A percentile compares a stretch with the other conserved stretches of the same genome.
Evolutionary conservation across 2,888 invertebrate species (phyloP).

Genomic region (Drosophila mercatorum): DNA sequence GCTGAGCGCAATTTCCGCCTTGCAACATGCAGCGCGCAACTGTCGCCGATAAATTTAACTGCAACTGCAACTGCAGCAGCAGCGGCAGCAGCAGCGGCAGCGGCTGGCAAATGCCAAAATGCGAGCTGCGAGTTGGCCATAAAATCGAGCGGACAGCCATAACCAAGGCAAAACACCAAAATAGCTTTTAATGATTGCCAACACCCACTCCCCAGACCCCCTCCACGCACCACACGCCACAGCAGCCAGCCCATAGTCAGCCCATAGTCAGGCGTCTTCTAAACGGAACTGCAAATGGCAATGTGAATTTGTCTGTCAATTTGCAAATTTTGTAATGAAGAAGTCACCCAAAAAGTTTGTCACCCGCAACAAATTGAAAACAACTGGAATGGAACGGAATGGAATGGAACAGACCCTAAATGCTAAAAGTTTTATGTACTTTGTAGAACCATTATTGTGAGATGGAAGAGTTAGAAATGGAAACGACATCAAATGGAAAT

Average conservation of each 20-base stretch:
- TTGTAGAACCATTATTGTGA: neutral
- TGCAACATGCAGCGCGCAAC: conserved; percentile 56
- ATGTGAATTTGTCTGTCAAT: conserved; percentile 53
- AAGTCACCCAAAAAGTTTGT: conserved; percentile 39
- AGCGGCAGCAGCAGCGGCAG: conserved; percentile 31
- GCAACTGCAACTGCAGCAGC: conserved; percentile 27
- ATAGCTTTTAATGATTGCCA: conserved; percentile 59
- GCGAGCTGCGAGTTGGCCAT: conserved; percentile 42
- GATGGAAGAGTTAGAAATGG: neutral
- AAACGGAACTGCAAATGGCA: conserved; percentile 71
- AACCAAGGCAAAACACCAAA: conserved; percentile 45
- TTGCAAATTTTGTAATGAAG: conserved; percentile 56
- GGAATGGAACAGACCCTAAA: neutral
- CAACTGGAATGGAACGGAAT: conserved; percentile 12
- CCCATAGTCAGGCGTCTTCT: conserved; percentile 23
- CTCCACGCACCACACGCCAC: neutral
- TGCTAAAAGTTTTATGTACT: neutral
- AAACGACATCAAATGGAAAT: neutral
- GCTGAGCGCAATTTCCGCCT: conserved; percentile 72
- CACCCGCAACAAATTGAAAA: conserved; percentile 31
- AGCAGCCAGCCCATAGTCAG: neutral
- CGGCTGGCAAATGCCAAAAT: conserved; percentile 29
- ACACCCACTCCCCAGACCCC: conserved; percentile 8
- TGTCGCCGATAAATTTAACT: conserved; percentile 78
- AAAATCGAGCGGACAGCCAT: conserved; percentile 43